Base-by-base conservation (phyloP, 2,888 invertebrate genomes). In the Hypena proboscidalis region DNA sequence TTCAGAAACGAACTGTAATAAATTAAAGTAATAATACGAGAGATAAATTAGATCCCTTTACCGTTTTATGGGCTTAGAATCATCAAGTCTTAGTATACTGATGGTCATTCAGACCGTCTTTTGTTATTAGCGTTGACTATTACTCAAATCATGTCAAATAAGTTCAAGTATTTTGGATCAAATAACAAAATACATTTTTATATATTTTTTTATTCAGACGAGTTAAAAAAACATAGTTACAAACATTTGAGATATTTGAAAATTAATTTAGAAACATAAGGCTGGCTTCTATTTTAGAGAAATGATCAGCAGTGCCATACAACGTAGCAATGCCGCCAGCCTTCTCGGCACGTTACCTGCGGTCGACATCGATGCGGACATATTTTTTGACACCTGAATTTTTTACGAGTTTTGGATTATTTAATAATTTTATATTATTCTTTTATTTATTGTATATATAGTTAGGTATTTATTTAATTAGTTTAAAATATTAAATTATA, bases 181-280 rank as follows among this genome's bases (percentile, higher is more conserved):
- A 49, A 63, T 66, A 69, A 67, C 65, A 70, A 70, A 71, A 69
- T 70, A 73, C 73, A 73, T 72, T 67, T 73, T 73, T 69, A 71
- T 60, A 25, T 65, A 71, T 69, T n/a, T n/a, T n/a, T n/a, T 66
- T 72, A 70, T 70, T 65, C 62, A 66, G 35, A 37, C 53, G 44
- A 36, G 60, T 54, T 62, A 53, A 64, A 63, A 69, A 65, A 51
- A 56, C 56, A 39, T 52, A 35, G 34, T 34, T n/a, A n/a, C n/a
- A n/a, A n/a, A n/a, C n/a, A n/a, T n/a, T n/a, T n/a, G n/a, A n/a
- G n/a, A n/a, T n/a, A n/a, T 52, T 53, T 40, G 35, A 51, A 55
- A 52, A 38, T 39, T 41, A 32, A 54, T 44, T 51, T 54, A 8
- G 48, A 39, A 33, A n/a, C n/a, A n/a, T n/a, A n/a, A n/a, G n/a